Conservation (phyloP, 2,888 invertebrate species). For the Brachyptera putata region DNA sequence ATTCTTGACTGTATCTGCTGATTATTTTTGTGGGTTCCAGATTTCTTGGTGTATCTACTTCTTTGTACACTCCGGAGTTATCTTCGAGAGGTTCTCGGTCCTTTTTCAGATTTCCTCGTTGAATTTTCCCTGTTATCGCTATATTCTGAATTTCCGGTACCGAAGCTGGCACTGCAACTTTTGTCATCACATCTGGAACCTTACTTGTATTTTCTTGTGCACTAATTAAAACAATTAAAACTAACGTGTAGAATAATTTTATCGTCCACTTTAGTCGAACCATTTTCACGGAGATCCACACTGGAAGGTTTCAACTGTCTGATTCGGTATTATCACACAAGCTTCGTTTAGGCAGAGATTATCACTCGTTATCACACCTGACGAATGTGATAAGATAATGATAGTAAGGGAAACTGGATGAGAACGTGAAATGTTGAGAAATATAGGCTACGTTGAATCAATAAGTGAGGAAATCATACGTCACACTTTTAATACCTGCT, state of each 20-base stretch:
- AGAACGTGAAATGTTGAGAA: no score
- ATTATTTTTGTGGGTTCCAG: neutral
- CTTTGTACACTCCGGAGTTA: neutral
- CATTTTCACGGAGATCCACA: neutral
- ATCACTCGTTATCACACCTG: neutral
- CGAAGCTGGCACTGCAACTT: neutral
- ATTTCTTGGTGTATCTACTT: neutral
- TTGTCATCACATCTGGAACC: neutral
- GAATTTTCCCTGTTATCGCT: no score
- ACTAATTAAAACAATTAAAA: neutral
- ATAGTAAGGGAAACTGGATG: neutral
- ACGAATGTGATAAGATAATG: neutral
- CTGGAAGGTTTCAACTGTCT: neutral
- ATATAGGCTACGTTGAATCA: neutral
- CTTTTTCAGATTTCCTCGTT: neutral
- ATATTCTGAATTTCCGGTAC: neutral
- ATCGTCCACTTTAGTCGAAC: neutral
- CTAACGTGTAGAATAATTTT: neutral
- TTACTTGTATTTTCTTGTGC: neutral
- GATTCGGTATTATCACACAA: neutral
- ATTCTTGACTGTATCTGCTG: neutral
- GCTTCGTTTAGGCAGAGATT: neutral
- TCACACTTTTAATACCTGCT: no score
- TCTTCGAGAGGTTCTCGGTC: conserved; percentile 1
- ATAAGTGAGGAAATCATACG: neutral